Conservation (phyloP, 53 echinoderm and acorn worm genomes). For the Patiria pectinifera region DNA sequence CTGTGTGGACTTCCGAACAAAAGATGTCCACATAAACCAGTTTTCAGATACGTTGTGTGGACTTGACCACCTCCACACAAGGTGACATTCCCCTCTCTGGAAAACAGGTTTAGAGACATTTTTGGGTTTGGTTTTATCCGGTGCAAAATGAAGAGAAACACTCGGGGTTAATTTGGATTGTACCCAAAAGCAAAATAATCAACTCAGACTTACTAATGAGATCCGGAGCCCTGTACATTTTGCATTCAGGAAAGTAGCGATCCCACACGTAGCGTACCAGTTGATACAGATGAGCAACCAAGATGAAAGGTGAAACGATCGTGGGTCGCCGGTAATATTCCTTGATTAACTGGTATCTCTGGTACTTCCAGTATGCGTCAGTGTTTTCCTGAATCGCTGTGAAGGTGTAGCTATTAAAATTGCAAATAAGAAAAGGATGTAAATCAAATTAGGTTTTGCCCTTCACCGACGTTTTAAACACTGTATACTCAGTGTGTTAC, state of each 20-base stretch:
- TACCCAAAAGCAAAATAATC: background rate
- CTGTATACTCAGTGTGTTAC: too few species aligned
- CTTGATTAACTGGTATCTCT: conserved; percentile 73
- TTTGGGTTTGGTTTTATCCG: too few species aligned
- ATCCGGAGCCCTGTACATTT: background rate
- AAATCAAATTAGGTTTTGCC: too few species aligned
- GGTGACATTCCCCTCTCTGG: too few species aligned
- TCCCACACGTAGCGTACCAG: conserved; percentile 42
- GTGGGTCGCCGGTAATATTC: conserved; percentile 79
- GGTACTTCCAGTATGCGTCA: conserved; percentile 86
- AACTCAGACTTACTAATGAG: conserved; percentile 34
- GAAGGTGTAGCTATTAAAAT: conserved; percentile 76
- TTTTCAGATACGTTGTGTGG: too few species aligned
- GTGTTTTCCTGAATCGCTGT: conserved; percentile 79
- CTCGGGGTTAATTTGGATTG: too few species aligned
- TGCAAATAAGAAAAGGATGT: background rate
- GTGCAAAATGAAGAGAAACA: too few species aligned
- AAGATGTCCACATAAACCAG: too few species aligned
- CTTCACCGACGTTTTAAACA: too few species aligned
- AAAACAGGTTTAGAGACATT: too few species aligned
- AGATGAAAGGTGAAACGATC: conserved; percentile 80
- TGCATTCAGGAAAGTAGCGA: background rate
- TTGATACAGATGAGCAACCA: conserved; percentile 67
- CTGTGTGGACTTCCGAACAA: too few species aligned
- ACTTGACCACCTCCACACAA: too few species aligned